A percentile compares a stretch with the other conserved stretches of the same genome.
These are phyloP conservation scores for Pterocles orientalis DNA, from an alignment of 2,113 vertebrate species.

Conservation along the genomic window DNA sequence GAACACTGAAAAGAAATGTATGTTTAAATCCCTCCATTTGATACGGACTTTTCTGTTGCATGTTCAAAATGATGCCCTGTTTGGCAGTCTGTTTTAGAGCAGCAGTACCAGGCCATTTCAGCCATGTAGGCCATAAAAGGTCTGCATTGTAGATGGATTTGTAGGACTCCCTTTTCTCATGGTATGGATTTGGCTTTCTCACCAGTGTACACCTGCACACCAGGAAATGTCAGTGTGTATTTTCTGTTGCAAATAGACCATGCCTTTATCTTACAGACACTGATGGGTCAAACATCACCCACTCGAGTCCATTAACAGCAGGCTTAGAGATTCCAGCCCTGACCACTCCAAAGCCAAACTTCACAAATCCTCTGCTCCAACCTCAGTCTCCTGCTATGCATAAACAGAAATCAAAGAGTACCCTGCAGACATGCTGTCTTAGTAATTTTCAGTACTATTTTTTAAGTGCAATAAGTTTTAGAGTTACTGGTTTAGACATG, in stretches of 20 bases:
- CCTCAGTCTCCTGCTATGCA: neutral
- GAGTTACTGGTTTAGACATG: neutral
- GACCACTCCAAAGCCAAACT: conserved; percentile 4
- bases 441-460: neutral
- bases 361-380: neutral
- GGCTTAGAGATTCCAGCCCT: neutral
- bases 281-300: neutral
- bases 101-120: neutral
- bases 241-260: neutral
- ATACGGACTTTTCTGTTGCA: neutral
- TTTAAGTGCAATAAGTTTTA: neutral
- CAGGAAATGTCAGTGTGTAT: neutral
- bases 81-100: neutral
- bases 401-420: neutral
- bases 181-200: neutral
- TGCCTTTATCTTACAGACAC: neutral
- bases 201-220: neutral
- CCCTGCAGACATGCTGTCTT: neutral
- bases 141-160: neutral
- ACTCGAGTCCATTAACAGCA: neutral
- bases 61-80: neutral
- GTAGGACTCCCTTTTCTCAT: neutral
- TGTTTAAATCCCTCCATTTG: neutral
- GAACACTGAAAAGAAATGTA: neutral
- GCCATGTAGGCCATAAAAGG: neutral